These are phyloP conservation scores for Pterostichus madidus DNA, from an alignment of 2,888 invertebrate species.

Conservation along the genomic window DNA sequence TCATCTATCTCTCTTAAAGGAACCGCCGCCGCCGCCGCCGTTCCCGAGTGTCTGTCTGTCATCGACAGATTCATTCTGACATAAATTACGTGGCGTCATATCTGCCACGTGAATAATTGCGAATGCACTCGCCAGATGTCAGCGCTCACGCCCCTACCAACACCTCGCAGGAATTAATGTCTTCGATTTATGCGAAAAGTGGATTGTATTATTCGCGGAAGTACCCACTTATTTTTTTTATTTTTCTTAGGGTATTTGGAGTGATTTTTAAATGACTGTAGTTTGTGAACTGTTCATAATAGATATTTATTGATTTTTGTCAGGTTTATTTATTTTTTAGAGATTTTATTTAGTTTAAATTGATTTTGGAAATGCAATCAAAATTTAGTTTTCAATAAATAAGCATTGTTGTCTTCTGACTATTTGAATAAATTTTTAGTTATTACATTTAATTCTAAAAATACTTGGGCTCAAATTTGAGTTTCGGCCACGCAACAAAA, in stretches of 20 bases:
- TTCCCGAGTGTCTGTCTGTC: conserved; percentile 57
- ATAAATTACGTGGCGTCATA: conserved; percentile 62
- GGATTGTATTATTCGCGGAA: conserved; percentile 11
- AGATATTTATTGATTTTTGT: too few relatives aligned
- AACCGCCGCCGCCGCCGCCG: conserved; percentile 7
- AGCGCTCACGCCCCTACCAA: background rate
- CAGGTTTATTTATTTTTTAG: too few relatives aligned
- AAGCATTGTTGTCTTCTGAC: too few relatives aligned
- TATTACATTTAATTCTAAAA: too few relatives aligned
- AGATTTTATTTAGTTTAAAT: too few relatives aligned
- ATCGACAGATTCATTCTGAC: conserved; percentile 64
- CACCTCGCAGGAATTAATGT: conserved; percentile 38
- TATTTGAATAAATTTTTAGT: too few relatives aligned
- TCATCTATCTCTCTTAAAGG: conserved; percentile 53
- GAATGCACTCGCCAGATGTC: conserved; percentile 61
- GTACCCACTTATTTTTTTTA: conserved; percentile 7
- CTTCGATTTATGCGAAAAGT: conserved; percentile 5
- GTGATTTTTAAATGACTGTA: background rate
- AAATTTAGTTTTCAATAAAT: too few relatives aligned
- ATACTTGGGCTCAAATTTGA: too few relatives aligned
- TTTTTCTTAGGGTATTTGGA: background rate
- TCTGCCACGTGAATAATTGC: conserved; percentile 61
- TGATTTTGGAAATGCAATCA: too few relatives aligned
- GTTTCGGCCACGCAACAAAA: too few relatives aligned
- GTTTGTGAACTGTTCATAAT: too few relatives aligned